Evolutionary conservation across 2,797 vertebrate genomes (phyloP), one percentile per base, ranked within the genome.

Genomic region (Enoplosus armatus): DNA sequence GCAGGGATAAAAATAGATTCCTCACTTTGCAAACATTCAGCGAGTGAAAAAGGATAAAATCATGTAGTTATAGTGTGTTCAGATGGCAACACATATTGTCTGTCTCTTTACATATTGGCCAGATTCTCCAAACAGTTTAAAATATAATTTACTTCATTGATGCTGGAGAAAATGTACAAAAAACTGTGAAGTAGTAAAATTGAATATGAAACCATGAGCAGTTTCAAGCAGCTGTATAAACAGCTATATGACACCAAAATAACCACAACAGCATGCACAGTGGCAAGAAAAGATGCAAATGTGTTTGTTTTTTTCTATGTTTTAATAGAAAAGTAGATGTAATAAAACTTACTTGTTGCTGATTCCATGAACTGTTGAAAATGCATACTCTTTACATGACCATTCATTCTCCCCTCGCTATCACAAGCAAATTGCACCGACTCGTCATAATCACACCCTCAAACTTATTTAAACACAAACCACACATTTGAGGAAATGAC

Each of bases 401-500:
- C 94, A 94, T 91, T 95, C 94, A 95, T 95, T 93, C 94, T 95
- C 83, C 82, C 53, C 90, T 73, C 82, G 24, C 87, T 86, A 77
- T 85, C 90, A 89, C 87, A 86, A 85, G 84, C 90, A 78, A 87
- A 91, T 88, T 90, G 90, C 75, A 77, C 56, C 8, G 85, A 93
- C 90, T 93, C 69, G 85, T 95, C 90, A 94, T 94, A 85, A 92
- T 93, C 93, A 92, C 91, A 90, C 90, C 89, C 85, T 87, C 85
- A 92, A 93, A 92, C 81, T 79, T 95, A 90, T 90, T 94, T 76
- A 60, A 90, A 88, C 91, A 83, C 89, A 94, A 94, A 95, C 94
- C 94, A 89, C 94, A 93, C 80, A 88, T 90, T 92, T 94, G 85
- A 93, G 95, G 95, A 96, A 95, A 93, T 96, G 95, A 96, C 95